Evolutionary conservation across 2,888 invertebrate species (phyloP), one percentile per base, ranked within the genome.

Genomic region (Acanthosepion esculentum): DNA sequence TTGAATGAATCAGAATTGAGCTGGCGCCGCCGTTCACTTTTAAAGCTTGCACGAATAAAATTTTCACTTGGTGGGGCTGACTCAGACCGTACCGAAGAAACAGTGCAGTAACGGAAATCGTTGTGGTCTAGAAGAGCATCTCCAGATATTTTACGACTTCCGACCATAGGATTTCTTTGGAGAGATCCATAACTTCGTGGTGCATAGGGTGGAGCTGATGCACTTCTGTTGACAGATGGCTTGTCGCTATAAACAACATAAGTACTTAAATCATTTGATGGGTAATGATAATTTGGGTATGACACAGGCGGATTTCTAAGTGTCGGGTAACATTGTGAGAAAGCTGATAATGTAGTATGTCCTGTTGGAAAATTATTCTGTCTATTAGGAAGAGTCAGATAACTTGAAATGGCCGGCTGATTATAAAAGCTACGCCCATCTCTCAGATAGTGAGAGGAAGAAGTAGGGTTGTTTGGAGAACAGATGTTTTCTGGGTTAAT

Each of bases 161-260:
- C 48, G 10, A 50, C 50, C 18, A 93, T n/a, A 10, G 50, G 18
- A 26, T 33, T 48, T 48, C 50, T 53, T n/a, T 53, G 48, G 29
- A 93, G 53, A n/a, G 93, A 93, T 23, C 93, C 93, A 48, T 93
- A 93, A 29, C 41, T 93, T 48, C 20, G 50, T 10, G 93, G 53
- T 50, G 29, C 15, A 8, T 93, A 20, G 29, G 93, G 93, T 93
- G 93, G 93, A 53, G 93, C 93, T 29, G 93, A 93, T 0, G 53
- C 33, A 20, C 93, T 53, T n/a, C 93, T 50, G 29, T 33, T 50
- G 12, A 33, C 50, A 29, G 53, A 53, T 20, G 93, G 93, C 29
- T 50, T 93, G 12, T 93, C 93, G 53, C 93, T 93, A 29, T 93
- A 93, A 48, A 93, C 93, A 53, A 93, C 93, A 8, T 93, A 93